A percentile compares a stretch with the other conserved stretches of the same genome.
Evolutionary conservation across 2,888 invertebrate genomes (phyloP).

Genomic region (Hymenopus coronatus): DNA sequence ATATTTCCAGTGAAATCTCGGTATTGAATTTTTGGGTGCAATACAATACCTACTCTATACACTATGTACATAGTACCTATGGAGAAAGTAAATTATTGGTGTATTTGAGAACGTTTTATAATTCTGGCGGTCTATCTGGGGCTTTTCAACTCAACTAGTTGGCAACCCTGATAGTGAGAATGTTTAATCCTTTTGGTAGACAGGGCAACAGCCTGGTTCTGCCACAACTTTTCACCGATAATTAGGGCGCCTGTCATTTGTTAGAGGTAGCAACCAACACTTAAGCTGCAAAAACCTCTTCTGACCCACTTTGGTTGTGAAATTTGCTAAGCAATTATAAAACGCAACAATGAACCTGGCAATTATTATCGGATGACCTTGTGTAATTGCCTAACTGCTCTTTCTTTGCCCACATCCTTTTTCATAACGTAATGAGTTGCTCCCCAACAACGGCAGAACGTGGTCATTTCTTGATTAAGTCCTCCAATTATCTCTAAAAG

Average conservation of each 20-base stretch:
- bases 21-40: too few relatives aligned
- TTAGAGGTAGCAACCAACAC: background rate
- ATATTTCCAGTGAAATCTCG: too few relatives aligned
- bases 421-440: background rate
- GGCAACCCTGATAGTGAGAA: too few relatives aligned
- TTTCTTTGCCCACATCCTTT: background rate
- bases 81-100: too few relatives aligned
- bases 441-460: background rate
- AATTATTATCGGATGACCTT: background rate
- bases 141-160: too few relatives aligned
- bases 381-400: background rate
- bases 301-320: background rate
- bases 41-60: too few relatives aligned
- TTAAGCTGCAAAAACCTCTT: background rate
- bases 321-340: background rate
- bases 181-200: too few relatives aligned
- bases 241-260: background rate
- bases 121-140: too few relatives aligned
- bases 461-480: background rate
- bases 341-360: background rate
- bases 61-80: too few relatives aligned
- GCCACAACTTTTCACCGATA: background rate
- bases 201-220: too few relatives aligned
- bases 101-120: too few relatives aligned
- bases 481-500: background rate